Percentiles rank a stretch among this genome's conserved stretches.
phyloP scores from a whole-genome alignment of 2,113 vertebrate genomes.

The Phyllostomus hastatus region DNA sequence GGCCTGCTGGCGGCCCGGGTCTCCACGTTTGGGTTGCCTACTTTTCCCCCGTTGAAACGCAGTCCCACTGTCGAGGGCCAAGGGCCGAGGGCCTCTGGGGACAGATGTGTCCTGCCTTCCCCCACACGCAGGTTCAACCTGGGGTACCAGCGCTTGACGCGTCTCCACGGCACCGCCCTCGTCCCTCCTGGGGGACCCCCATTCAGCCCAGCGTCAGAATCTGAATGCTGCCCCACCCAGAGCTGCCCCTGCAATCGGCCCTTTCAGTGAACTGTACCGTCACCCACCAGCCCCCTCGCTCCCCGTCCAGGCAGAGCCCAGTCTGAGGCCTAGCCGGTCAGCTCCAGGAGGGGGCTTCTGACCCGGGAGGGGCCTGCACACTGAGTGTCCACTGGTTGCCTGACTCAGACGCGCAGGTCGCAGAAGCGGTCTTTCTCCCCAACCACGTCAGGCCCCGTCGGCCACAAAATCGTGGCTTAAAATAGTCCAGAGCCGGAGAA shows the following conservation, averaged over 20 bases:
- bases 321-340: background rate
- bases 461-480: too few species aligned
- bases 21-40: rapidly evolving
- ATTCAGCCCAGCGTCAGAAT: background rate
- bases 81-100: too few species aligned
- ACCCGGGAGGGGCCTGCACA: background rate
- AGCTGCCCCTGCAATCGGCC: background rate
- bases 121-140: background rate
- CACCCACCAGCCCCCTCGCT: background rate
- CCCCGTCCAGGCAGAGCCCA: background rate
- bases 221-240: background rate
- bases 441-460: background rate
- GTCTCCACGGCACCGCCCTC: background rate
- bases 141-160: background rate
- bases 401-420: background rate
- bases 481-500: too few species aligned
- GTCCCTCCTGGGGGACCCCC: background rate
- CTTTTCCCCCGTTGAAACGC: background rate
- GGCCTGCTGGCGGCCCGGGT: background rate
- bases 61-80: background rate
- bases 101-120: background rate
- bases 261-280: background rate
- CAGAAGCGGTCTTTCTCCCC: background rate
- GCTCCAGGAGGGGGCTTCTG: background rate
- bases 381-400: background rate